These are phyloP conservation scores for Potorous gilbertii DNA, from an alignment of 2,797 vertebrate genomes.

Conservation along the genomic window DNA sequence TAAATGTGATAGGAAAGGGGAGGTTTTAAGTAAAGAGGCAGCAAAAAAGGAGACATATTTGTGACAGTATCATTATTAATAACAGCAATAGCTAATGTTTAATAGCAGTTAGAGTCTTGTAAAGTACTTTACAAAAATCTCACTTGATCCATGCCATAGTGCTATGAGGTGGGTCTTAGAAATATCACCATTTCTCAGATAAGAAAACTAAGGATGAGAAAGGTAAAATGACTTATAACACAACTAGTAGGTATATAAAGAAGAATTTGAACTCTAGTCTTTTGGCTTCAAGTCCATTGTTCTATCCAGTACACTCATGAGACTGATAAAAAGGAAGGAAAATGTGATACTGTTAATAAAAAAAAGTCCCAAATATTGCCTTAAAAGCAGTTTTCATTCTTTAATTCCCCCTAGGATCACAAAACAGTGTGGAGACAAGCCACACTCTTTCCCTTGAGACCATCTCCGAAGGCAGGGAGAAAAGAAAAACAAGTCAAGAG, in stretches of 20 bases:
- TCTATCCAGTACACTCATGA: not conserved
- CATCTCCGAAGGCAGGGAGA: not conserved
- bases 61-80: not conserved
- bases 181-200: not conserved
- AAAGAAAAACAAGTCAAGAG: not conserved
- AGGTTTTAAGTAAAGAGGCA: not conserved
- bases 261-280: not conserved
- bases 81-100: not conserved
- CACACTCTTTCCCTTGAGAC: not conserved
- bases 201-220: not conserved
- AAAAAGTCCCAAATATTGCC: not conserved
- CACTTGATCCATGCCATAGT: not conserved
- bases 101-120: not conserved
- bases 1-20: not conserved
- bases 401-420: not conserved
- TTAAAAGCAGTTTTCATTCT: not conserved
- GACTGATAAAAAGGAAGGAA: not conserved
- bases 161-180: not conserved
- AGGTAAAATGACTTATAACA: not conserved
- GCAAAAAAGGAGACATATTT: not conserved
- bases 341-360: not conserved
- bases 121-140: not conserved
- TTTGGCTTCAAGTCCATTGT: not conserved
- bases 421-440: not conserved
- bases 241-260: not conserved